phyloP scores from a whole-genome alignment of 2,888 invertebrate species.

The Orthosia gracilis region DNA sequence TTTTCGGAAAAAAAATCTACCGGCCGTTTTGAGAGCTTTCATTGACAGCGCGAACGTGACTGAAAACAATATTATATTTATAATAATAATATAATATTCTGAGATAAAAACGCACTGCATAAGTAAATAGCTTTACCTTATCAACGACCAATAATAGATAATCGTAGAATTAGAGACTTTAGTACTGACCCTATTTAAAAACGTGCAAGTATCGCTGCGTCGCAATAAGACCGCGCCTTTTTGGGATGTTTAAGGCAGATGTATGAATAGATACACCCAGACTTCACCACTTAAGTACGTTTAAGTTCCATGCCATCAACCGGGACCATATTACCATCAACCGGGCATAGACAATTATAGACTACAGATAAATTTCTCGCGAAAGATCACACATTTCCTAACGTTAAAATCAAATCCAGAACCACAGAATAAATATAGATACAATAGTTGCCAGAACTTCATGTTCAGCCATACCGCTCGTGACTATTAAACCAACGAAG shows the following conservation, averaged over 20 bases:
- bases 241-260: no score
- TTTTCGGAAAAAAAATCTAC: constrained; percentile 18
- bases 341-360: not conserved
- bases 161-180: constrained; percentile 62
- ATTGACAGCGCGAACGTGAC: constrained; percentile 10
- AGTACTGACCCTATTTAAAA: constrained; percentile 61
- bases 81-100: constrained; percentile 12
- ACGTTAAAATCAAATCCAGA: not conserved
- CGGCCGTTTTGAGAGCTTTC: constrained; percentile 8
- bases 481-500: no score
- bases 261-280: no score
- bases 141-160: constrained; percentile 69
- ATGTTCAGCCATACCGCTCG: no score
- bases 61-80: constrained; percentile 7
- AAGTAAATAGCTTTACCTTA: constrained; percentile 66
- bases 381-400: not conserved
- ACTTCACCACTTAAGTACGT: no score
- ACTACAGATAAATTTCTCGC: not conserved
- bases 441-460: no score
- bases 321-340: not conserved
- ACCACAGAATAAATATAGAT: no score
- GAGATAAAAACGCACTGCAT: constrained; percentile 60
- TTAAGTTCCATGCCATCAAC: not conserved
- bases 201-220: constrained; percentile 48
- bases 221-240: not conserved